A percentile compares a stretch with the other conserved stretches of the same genome.
These are phyloP conservation scores for Siphlonurus alternatus DNA, from an alignment of 2,888 invertebrate genomes.

Conservation along the genomic window DNA sequence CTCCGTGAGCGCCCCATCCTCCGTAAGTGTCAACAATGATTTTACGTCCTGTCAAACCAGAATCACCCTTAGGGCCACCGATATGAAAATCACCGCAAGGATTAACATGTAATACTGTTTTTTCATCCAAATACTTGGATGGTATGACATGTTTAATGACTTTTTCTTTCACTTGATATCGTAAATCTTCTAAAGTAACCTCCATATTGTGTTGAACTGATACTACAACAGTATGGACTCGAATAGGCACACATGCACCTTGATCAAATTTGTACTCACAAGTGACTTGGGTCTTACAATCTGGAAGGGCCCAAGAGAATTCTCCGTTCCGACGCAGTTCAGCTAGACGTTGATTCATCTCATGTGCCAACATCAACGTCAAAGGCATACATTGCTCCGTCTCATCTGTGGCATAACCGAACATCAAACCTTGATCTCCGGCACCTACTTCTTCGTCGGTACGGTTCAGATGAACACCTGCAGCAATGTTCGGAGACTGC, in stretches of 20 bases:
- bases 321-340: slow-evolving; percentile 24
- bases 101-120: slow-evolving; percentile 77
- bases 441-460: slow-evolving; percentile 32
- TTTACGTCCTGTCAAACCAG: slow-evolving; percentile 27
- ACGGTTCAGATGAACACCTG: slow-evolving; percentile 33
- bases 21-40: slow-evolving; percentile 42
- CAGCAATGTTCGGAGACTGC: slow-evolving; percentile 32
- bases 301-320: slow-evolving; percentile 28
- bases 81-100: slow-evolving; percentile 40
- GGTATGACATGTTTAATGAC: slow-evolving; percentile 90
- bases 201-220: slow-evolving; percentile 94
- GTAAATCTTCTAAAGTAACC: slow-evolving; percentile 59
- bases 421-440: slow-evolving; percentile 32
- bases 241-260: slow-evolving; percentile 87
- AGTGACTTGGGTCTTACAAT: slow-evolving; percentile 48
- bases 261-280: slow-evolving; percentile 84
- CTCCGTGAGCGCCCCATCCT: too few relatives aligned
- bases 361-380: slow-evolving; percentile 27
- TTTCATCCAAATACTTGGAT: slow-evolving; percentile 70
- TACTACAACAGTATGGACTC: slow-evolving; percentile 97
- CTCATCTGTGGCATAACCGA: slow-evolving; percentile 31
- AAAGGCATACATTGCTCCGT: slow-evolving; percentile 31
- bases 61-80: slow-evolving; percentile 31
- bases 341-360: slow-evolving; percentile 25
- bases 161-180: slow-evolving; percentile 70